Conservation (phyloP, 2,888 invertebrate genomes). For the Leistus spinibarbis region DNA sequence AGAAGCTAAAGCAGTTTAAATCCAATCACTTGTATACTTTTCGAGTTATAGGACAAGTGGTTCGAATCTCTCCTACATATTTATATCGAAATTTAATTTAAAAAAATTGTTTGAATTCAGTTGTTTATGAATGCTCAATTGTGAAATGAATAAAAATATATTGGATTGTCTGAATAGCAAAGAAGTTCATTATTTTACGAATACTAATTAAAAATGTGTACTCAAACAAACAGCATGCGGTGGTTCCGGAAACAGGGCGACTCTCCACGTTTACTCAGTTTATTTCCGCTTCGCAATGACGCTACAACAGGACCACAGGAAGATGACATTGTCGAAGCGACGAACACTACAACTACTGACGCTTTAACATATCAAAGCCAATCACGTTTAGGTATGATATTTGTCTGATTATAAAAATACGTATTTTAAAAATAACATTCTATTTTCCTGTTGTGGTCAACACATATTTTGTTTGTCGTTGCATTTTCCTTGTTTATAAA, state of each 20-base stretch:
- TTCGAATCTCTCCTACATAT: no score
- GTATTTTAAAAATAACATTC: neutral
- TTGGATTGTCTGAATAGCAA: no score
- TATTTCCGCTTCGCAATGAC: constrained; percentile 65
- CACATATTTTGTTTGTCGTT: no score
- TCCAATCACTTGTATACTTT: no score
- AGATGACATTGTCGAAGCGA: constrained; percentile 21
- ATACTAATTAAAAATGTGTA: neutral
- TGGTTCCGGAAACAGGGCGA: constrained; percentile 72
- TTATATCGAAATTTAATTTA: no score
- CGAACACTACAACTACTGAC: constrained; percentile 3
- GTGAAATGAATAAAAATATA: no score
- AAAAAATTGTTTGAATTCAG: no score
- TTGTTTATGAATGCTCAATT: no score
- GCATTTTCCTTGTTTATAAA: neutral
- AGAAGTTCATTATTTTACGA: no score
- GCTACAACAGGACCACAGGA: constrained; percentile 24
- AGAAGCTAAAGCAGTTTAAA: no score
- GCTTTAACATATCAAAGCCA: neutral
- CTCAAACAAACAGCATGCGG: constrained; percentile 60
- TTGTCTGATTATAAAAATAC: neutral
- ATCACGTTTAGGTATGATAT: neutral
- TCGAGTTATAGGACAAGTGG: no score
- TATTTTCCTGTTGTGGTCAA: no score
- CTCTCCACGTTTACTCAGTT: constrained; percentile 71